phyloP scores from a whole-genome alignment of 2,113 vertebrate species.

The Sturnira hondurensis region DNA sequence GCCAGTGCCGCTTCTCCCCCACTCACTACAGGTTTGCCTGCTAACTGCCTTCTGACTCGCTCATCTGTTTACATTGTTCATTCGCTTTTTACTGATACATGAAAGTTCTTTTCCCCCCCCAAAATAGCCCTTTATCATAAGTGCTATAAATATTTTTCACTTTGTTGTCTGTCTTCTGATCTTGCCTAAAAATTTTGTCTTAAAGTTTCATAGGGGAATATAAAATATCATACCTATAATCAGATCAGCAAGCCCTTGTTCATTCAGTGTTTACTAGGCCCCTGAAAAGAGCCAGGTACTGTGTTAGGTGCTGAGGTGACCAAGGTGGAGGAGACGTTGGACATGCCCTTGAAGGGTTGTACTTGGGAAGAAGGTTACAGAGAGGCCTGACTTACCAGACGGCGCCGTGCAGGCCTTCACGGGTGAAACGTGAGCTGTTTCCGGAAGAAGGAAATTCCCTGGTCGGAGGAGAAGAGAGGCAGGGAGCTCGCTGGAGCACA shows the following conservation, averaged over 20 bases:
- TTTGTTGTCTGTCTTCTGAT: neutral
- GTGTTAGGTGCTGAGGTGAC: neutral
- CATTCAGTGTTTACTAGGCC: neutral
- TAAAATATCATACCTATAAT: neutral
- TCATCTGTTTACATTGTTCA: neutral
- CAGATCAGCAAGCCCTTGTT: neutral
- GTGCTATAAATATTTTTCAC: neutral
- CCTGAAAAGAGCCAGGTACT: neutral
- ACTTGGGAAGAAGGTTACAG: neutral
- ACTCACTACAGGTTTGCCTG: neutral
- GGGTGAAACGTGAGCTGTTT: constrained; percentile 25
- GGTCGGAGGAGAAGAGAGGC: neutral
- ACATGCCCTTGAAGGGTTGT: neutral
- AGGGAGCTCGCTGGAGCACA: neutral
- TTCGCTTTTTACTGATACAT: neutral
- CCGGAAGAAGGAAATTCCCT: constrained; percentile 6
- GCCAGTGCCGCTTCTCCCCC: neutral
- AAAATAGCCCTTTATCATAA: neutral
- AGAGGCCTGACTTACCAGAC: constrained; percentile 3
- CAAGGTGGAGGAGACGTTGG: neutral
- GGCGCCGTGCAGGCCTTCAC: neutral
- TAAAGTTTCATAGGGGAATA: neutral
- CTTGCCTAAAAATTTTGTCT: neutral
- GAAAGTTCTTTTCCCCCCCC: neutral
- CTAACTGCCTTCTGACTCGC: neutral